phyloP scores from a whole-genome alignment of 2,113 vertebrate species.

The Drymodes brunneopygia region DNA sequence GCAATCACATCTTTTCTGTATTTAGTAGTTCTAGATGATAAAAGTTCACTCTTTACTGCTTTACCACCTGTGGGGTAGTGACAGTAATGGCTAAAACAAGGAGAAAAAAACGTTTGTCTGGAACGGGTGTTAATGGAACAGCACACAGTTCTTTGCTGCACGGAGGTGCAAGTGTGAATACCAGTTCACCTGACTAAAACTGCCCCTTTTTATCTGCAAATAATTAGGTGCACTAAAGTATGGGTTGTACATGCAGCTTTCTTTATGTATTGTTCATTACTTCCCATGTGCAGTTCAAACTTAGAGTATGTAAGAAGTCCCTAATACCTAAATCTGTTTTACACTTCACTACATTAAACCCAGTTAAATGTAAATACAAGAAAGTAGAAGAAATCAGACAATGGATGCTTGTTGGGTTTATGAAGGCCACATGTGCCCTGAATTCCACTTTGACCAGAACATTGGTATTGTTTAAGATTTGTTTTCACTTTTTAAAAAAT shows the following conservation, averaged over 20 bases:
- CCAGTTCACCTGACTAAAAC: neutral
- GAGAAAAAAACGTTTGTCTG: neutral
- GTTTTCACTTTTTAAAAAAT: neutral
- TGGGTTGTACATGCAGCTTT: neutral
- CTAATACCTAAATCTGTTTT: neutral
- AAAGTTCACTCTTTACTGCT: neutral
- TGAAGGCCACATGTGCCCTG: accelerated
- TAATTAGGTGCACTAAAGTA: neutral
- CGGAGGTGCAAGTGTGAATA: neutral
- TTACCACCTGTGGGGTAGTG: neutral
- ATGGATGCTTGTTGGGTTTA: neutral
- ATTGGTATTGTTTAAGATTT: neutral
- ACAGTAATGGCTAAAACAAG: neutral
- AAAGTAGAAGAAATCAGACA: neutral
- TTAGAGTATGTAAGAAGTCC: neutral
- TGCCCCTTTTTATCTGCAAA: neutral
- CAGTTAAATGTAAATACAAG: neutral
- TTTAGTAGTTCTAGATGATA: neutral
- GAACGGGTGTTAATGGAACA: neutral
- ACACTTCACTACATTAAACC: neutral
- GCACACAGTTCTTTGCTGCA: neutral
- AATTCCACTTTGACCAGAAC: neutral
- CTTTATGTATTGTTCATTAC: neutral
- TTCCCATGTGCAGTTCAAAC: neutral
- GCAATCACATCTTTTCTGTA: neutral